Evolutionary conservation across 2,797 vertebrate species (phyloP), one percentile per base, ranked within the genome.

Genomic region (Allobates femoralis): DNA sequence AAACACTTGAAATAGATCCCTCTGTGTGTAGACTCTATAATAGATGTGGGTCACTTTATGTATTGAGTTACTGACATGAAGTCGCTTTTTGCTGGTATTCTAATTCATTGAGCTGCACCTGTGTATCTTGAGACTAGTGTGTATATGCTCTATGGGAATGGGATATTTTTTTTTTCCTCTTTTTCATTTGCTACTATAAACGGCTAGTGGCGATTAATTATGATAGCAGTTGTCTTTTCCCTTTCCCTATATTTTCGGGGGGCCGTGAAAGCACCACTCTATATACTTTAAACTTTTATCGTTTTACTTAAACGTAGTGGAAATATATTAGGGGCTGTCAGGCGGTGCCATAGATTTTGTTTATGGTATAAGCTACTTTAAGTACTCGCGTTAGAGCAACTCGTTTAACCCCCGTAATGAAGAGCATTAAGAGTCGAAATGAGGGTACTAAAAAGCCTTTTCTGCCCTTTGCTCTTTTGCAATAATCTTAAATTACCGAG

Each of bases 401-500:
- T 94, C 94, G 90, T 95, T 95, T 95, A 95, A 95, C 94, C 94
- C 93, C 91, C 91, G 91, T 93, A 93, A 91, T 92, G 92, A 93
- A 93, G 89, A 93, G 90, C 91, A 91, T 94, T 94, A 95, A 95
- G 93, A 92, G 92, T 92, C 90, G 91, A 93, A 91, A 93, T 89
- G 89, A 92, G 91, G 90, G 91, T 91, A 93, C 92, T 91, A 89
- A 91, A 94, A 93, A 94, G 92, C 93, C 91, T 89, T 90, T 86
- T n/a, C 89, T 94, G 93, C 93, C 94, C 94, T 95, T 94, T 94
- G 94, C 94, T 94, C 93, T 91, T 60, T 90, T 53, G 81, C 67
- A 91, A 94, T 94, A 93, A 95, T 94, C 94, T 95, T 95, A 94
- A 95, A 94, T 95, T 95, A 95, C 93, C 92, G 80, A 92, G 88